Base-by-base conservation (phyloP, 2,113 vertebrate species). In the Ophiodon elongatus region DNA sequence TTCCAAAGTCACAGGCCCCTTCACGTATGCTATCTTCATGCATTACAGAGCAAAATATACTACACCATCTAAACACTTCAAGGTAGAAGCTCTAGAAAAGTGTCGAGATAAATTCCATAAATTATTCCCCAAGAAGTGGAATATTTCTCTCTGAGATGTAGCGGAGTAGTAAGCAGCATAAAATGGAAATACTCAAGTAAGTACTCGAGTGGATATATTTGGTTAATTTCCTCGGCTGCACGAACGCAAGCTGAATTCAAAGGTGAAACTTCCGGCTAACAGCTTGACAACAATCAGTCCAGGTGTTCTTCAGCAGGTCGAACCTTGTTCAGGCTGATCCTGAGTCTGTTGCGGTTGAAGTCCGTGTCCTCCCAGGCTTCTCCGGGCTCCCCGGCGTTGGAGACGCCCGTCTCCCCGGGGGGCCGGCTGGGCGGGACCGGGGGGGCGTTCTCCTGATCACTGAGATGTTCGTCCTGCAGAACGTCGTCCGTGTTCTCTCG, bases 291-390 rank as follows among this genome's bases (percentile, higher is more conserved):
- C 52, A 11, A 56, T 63, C 19, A 23, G 62, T 39, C 4, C n/a
- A n/a, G 27, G 21, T 68, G 66, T 68, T 45, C 17, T 8, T 4
- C 17, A 21, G 3, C 25, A 11, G 17, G 17, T 31, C 70, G 4
- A 0, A 99, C 98, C 97, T 99, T 99, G 96, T 96, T 97, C 66
- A 99, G 96, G 95, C 97, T 99, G 94, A 99, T 99, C 94, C 98
- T 96, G 93, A 99, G 97, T 95, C 98, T 97, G 96, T 99, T 99
- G 84, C 98, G 96, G 94, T 99, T 99, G 90, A 99, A 97, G 88
- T 99, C 98, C 0, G 98, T 99, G 93, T 99, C 98, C 82, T 99
- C 98, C 98, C 98, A 99, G 84, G 96, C 93, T 80, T 98, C 98
- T 15, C 95, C 97, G 8, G 94, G 94, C 88, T 98, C 97, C 13